Evolutionary conservation across 2,113 vertebrate genomes (phyloP).

Genomic region (Boleophthalmus pectinirostris): DNA sequence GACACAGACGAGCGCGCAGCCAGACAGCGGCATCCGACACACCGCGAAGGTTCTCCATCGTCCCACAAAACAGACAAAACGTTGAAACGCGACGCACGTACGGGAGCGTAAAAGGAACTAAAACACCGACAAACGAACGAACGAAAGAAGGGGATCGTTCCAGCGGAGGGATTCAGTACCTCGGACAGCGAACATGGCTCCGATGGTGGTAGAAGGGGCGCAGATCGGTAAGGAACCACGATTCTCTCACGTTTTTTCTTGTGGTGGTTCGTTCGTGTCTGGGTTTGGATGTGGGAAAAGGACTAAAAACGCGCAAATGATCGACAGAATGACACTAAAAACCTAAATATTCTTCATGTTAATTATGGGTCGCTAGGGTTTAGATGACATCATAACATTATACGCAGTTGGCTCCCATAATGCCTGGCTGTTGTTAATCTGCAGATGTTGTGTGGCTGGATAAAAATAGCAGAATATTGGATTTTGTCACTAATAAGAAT

Average conservation of each 20-base stretch:
- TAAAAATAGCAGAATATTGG: too few species aligned
- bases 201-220: slow-evolving; percentile 77
- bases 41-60: neutral
- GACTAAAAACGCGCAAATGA: neutral
- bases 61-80: neutral
- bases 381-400: neutral
- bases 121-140: neutral
- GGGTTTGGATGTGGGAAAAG: neutral
- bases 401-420: too few species aligned
- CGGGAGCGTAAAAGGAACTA: slow-evolving; percentile 2
- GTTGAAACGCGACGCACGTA: neutral
- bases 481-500: too few species aligned
- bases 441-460: too few species aligned
- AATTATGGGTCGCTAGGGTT: neutral
- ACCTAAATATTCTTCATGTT: neutral
- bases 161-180: slow-evolving; percentile 74
- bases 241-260: neutral
- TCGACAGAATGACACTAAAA: neutral
- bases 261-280: neutral
- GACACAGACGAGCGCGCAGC: neutral
- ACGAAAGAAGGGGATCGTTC: neutral
- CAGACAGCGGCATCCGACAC: neutral
- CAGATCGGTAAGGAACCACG: slow-evolving; percentile 84
- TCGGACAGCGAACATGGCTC: slow-evolving; percentile 88
- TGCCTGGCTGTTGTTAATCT: too few species aligned